These are phyloP conservation scores for Oncorhynchus mykiss DNA, from an alignment of 2,113 vertebrate species.

Conservation along the genomic window DNA sequence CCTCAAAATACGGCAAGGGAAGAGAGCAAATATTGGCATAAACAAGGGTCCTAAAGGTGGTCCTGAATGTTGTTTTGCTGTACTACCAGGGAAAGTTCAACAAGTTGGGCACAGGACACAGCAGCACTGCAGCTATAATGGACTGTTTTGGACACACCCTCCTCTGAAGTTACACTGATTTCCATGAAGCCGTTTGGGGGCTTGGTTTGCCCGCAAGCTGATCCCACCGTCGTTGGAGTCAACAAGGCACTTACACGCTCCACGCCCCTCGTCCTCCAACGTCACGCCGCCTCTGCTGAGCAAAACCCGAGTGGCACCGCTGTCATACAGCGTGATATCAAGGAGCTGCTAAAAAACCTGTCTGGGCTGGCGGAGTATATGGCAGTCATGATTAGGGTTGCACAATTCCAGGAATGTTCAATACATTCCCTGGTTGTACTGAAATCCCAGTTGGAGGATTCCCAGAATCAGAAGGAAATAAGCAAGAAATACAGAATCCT, in stretches of 20 bases:
- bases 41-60: conserved; percentile 1
- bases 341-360: conserved; percentile 4
- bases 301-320: not conserved
- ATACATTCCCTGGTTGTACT: no score
- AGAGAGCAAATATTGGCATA: not conserved
- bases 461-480: no score
- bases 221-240: conserved; percentile 27
- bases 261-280: conserved; percentile 12
- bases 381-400: no score
- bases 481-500: no score
- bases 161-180: conserved; percentile 59
- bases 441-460: no score
- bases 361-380: not conserved
- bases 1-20: not conserved
- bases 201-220: conserved; percentile 25
- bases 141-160: conserved; percentile 17
- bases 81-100: not conserved
- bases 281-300: conserved; percentile 15
- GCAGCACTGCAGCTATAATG: conserved; percentile 13
- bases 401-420: no score
- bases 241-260: conserved; percentile 27
- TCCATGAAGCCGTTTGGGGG: conserved; percentile 55
- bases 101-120: conserved; percentile 14
- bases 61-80: conserved; percentile 17
- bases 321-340: conserved; percentile 5